Percentiles rank a stretch among this genome's conserved stretches.
phyloP scores from a whole-genome alignment of 2,888 invertebrate species.

The Chydorus sphaericus region DNA sequence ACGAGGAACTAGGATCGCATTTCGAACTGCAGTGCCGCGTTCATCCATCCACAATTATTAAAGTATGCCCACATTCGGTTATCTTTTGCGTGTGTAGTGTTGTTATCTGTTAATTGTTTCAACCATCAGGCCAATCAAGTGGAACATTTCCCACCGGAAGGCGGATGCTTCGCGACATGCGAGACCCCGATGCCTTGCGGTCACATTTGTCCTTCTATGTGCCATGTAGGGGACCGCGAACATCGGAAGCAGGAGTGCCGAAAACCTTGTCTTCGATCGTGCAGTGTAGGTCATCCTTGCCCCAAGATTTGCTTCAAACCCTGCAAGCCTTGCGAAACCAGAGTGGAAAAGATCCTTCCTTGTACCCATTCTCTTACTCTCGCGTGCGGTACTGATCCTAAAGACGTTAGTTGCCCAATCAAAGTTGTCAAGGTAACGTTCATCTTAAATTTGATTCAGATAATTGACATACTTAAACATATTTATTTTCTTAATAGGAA shows the following conservation, averaged over 20 bases:
- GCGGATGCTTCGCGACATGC: slow-evolving; percentile 28
- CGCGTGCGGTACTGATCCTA: background rate
- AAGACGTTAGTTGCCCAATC: background rate
- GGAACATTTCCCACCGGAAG: slow-evolving; percentile 23
- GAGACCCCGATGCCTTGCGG: slow-evolving; percentile 26
- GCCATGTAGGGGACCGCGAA: slow-evolving; percentile 24
- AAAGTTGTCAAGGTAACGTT: background rate
- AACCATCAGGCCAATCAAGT: slow-evolving; percentile 3
- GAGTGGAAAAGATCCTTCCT: slow-evolving; percentile 18
- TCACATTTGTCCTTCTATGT: slow-evolving; percentile 26
- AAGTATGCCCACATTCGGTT: no score
- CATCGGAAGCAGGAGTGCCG: slow-evolving; percentile 21
- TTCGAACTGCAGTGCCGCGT: slow-evolving; percentile 20
- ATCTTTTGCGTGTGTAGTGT: no score
- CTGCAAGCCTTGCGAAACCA: slow-evolving; percentile 21
- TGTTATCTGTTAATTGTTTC: background rate
- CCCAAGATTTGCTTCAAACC: slow-evolving; percentile 22
- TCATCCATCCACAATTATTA: slow-evolving; percentile 17
- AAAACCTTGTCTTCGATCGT: slow-evolving; percentile 15
- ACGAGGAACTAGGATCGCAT: slow-evolving; percentile 18
- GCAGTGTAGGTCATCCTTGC: slow-evolving; percentile 16
- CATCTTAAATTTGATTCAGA: background rate
- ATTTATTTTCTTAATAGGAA: background rate
- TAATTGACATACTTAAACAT: background rate
- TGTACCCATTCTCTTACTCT: slow-evolving; percentile 6